Evolutionary conservation across 2,888 invertebrate species (phyloP).

Genomic region (Lasioglossum malachurum): DNA sequence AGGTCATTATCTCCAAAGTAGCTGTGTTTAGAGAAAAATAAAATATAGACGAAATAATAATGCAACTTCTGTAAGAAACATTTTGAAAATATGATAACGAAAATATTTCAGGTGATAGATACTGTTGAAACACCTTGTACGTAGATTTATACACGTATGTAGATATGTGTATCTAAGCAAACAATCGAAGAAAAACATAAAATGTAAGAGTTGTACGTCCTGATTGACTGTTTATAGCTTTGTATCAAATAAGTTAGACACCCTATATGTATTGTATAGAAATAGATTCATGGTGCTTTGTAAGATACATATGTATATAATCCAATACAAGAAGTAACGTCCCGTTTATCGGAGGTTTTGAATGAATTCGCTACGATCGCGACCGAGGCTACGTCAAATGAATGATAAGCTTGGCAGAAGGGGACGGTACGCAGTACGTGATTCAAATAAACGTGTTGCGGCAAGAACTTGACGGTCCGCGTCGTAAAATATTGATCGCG

Average conservation of each 20-base stretch:
- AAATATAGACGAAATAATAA: background rate
- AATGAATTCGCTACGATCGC: background rate
- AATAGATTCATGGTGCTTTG: slow-evolving; percentile 78
- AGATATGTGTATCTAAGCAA: slow-evolving; percentile 18
- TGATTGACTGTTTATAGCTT: slow-evolving; percentile 37
- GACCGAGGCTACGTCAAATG: background rate
- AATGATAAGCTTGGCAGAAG: background rate
- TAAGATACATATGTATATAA: slow-evolving; percentile 74
- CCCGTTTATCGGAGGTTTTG: background rate
- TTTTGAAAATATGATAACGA: background rate
- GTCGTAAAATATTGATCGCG: background rate
- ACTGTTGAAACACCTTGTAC: background rate
- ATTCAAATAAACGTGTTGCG: background rate
- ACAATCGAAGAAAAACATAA: slow-evolving; percentile 25
- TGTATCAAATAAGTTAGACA: slow-evolving; percentile 41
- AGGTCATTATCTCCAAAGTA: background rate
- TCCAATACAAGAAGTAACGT: slow-evolving; percentile 35
- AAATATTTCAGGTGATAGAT: background rate
- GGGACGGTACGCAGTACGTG: background rate
- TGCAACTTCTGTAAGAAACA: background rate
- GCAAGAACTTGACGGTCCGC: background rate
- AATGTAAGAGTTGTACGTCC: slow-evolving; percentile 47
- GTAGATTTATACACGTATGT: background rate
- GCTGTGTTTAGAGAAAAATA: background rate
- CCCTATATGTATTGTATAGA: slow-evolving; percentile 69